phyloP scores from a whole-genome alignment of 2,888 invertebrate species.

The Cosmorhoe ocellata region DNA sequence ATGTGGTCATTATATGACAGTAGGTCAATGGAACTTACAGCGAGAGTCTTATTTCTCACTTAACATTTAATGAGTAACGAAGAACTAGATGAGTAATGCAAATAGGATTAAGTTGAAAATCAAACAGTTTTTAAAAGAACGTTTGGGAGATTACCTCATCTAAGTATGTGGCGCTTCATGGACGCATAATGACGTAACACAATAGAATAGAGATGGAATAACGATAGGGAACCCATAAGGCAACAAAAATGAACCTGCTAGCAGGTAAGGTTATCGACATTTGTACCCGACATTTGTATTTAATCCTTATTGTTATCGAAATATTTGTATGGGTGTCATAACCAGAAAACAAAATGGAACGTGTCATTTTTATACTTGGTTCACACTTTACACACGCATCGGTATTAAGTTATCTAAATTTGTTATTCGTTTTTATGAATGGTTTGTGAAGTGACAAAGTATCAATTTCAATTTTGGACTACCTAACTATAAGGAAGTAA shows the following conservation, averaged over 20 bases:
- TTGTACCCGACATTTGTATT: conserved; percentile 22
- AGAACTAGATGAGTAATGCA: conserved; percentile 51
- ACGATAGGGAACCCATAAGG: conserved; percentile 48
- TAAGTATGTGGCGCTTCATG: conserved; percentile 51
- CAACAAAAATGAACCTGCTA: conserved; percentile 54
- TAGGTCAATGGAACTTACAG: too few relatives aligned
- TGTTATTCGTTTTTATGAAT: too few relatives aligned
- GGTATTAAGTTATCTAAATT: too few relatives aligned
- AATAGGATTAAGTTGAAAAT: conserved; percentile 45
- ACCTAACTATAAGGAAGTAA: too few relatives aligned
- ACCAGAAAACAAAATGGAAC: too few relatives aligned
- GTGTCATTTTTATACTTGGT: too few relatives aligned
- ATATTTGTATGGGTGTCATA: conserved; percentile 5
- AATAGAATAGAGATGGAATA: conserved; percentile 47
- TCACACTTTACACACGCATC: too few relatives aligned
- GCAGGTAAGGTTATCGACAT: conserved; percentile 39
- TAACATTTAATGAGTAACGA: too few relatives aligned
- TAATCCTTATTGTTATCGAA: conserved; percentile 14
- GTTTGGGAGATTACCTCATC: conserved; percentile 63
- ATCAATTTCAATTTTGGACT: too few relatives aligned
- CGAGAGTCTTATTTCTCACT: too few relatives aligned
- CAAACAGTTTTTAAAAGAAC: conserved; percentile 50
- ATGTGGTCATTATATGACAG: too few relatives aligned
- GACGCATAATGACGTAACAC: conserved; percentile 54
- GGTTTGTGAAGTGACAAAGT: too few relatives aligned